Percentiles rank a stretch among this genome's conserved stretches.
phyloP scores from a whole-genome alignment of 2,888 invertebrate species.

The Unio delphinus region DNA sequence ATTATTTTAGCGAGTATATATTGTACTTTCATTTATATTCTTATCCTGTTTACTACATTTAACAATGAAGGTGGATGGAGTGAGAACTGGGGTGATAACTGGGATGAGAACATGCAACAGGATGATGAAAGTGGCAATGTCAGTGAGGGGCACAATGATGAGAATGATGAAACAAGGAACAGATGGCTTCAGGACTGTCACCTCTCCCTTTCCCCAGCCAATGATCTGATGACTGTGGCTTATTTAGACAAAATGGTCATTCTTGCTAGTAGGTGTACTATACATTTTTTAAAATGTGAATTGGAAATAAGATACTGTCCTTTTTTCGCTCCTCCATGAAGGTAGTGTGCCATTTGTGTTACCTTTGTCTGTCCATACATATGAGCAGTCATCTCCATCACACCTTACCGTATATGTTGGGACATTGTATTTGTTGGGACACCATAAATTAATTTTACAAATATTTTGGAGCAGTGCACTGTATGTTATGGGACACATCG shows the following conservation, averaged over 20 bases:
- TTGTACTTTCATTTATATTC: neutral
- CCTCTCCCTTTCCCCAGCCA: constrained; percentile 79
- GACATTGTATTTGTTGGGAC: too few relatives aligned
- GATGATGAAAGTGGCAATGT: constrained; percentile 27
- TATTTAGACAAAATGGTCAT: constrained; percentile 79
- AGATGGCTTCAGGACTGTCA: constrained; percentile 81
- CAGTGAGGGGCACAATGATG: constrained; percentile 20
- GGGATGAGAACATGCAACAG: constrained; percentile 46
- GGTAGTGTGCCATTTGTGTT: too few relatives aligned
- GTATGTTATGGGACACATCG: too few relatives aligned
- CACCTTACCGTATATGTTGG: too few relatives aligned
- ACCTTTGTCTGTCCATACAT: too few relatives aligned
- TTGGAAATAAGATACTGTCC: too few relatives aligned
- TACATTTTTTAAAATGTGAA: too few relatives aligned
- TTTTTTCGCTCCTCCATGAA: too few relatives aligned
- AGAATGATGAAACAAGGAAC: constrained; percentile 39
- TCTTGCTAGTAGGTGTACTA: constrained; percentile 69
- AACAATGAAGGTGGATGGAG: constrained; percentile 50
- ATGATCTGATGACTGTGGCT: constrained; percentile 81
- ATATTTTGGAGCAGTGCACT: too few relatives aligned
- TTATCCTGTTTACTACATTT: constrained; percentile 1
- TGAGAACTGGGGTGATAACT: constrained; percentile 64
- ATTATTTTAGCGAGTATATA: neutral
- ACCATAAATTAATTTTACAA: too few relatives aligned
- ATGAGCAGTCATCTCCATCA: too few relatives aligned